Conservation (phyloP, 2,113 vertebrate species). For the Illadopsis cleaveri region DNA sequence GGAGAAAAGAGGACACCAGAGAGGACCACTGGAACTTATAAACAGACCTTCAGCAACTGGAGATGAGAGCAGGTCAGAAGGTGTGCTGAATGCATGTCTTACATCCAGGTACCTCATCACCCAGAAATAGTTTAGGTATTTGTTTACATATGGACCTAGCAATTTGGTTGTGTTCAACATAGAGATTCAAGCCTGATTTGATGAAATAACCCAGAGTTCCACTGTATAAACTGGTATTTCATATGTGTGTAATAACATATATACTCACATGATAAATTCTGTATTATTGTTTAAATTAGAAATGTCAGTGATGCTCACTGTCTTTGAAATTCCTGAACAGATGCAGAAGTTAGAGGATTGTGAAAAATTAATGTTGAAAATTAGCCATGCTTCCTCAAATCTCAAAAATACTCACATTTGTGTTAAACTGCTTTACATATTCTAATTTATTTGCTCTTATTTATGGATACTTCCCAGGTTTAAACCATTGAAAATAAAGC, state of each 20-base stretch:
- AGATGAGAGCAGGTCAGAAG: neutral
- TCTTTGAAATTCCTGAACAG: neutral
- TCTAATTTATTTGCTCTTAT: constrained; percentile 15
- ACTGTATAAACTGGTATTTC: neutral
- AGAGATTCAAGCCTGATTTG: neutral
- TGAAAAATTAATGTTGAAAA: neutral
- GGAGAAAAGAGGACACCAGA: neutral
- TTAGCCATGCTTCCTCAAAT: neutral
- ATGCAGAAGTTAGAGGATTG: neutral
- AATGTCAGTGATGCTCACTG: neutral
- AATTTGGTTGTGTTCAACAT: neutral
- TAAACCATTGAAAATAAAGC: neutral
- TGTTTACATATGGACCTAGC: neutral
- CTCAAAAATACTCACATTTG: neutral
- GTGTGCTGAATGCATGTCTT: neutral
- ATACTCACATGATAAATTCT: neutral
- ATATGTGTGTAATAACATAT: neutral
- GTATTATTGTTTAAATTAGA: neutral
- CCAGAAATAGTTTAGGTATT: neutral
- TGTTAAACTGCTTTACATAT: constrained; percentile 9
- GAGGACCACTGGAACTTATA: neutral
- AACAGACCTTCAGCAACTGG: neutral
- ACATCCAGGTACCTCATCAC: neutral
- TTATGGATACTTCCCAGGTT: neutral
- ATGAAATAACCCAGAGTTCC: neutral